phyloP scores from a whole-genome alignment of 2,888 invertebrate species.

The Zygaena filipendulae region DNA sequence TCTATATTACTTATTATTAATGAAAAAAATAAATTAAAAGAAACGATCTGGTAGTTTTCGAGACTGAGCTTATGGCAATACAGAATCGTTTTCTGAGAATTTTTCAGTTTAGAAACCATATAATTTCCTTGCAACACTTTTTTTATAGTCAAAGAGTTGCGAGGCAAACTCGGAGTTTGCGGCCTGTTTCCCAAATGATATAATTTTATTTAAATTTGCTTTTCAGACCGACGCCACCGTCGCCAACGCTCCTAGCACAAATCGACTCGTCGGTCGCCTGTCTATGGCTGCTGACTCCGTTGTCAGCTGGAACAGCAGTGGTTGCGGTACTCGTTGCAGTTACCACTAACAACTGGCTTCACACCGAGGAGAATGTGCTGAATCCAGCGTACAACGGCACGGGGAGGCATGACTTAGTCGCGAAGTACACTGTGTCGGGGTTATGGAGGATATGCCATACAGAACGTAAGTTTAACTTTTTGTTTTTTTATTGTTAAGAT shows the following conservation, averaged over 20 bases:
- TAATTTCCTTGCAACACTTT: too few species aligned
- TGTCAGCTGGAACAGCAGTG: slow-evolving; percentile 77
- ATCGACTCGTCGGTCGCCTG: slow-evolving; percentile 72
- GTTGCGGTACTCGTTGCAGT: slow-evolving; percentile 79
- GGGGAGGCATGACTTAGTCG: slow-evolving; percentile 74
- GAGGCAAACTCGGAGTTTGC: too few species aligned
- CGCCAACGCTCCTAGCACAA: slow-evolving; percentile 53
- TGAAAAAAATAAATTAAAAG: too few species aligned
- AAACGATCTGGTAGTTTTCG: too few species aligned
- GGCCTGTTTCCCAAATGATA: too few species aligned
- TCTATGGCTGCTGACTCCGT: slow-evolving; percentile 71
- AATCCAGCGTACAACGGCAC: slow-evolving; percentile 83
- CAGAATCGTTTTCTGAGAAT: too few species aligned
- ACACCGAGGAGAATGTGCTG: slow-evolving; percentile 86
- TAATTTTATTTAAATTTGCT: not conserved
- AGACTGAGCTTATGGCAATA: too few species aligned
- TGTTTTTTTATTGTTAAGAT: too few species aligned
- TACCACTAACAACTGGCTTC: slow-evolving; percentile 86
- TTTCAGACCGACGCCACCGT: slow-evolving; percentile 58
- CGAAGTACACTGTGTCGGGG: slow-evolving; percentile 83
- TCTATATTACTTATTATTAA: too few species aligned
- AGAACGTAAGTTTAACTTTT: slow-evolving; percentile 85
- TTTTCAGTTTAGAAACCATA: too few species aligned
- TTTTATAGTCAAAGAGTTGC: too few species aligned
- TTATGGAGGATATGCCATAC: slow-evolving; percentile 84